These are phyloP conservation scores for Lepidurus arcticus DNA, from an alignment of 1,140 invertebrate genomes.

Conservation along the genomic window DNA sequence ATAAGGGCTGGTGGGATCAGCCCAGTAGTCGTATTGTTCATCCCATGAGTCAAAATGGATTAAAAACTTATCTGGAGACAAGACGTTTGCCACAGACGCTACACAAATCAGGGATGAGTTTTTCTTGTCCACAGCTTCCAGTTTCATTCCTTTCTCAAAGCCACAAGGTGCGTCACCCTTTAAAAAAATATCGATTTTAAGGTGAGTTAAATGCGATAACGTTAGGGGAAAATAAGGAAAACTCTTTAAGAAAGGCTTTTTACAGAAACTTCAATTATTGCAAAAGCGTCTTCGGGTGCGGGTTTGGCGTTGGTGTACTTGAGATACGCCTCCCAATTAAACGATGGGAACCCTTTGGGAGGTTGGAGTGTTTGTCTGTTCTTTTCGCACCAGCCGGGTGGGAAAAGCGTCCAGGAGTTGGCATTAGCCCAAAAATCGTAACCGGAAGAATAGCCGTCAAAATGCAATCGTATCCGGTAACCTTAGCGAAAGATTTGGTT, in stretches of 20 bases:
- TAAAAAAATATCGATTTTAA: conserved; percentile 39
- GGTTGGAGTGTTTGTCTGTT: conserved; percentile 66
- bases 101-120: conserved; percentile 59
- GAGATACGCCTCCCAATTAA: conserved; percentile 80
- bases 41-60: conserved; percentile 95
- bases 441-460: conserved; percentile 82
- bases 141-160: conserved; percentile 82
- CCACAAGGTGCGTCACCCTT: conserved; percentile 64
- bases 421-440: conserved; percentile 94
- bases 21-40: conserved; percentile 90
- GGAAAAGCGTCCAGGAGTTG: conserved; percentile 85
- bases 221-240: no score
- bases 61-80: conserved; percentile 70
- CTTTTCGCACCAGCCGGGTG: conserved; percentile 85
- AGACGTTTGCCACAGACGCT: conserved; percentile 68
- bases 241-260: background rate
- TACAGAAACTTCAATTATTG: background rate
- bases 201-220: no score
- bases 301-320: conserved; percentile 66
- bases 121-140: conserved; percentile 90
- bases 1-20: conserved; percentile 78
- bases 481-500: conserved; percentile 47
- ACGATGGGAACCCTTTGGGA: conserved; percentile 59
- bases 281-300: conserved; percentile 52
- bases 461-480: conserved; percentile 77